A percentile compares a stretch with the other conserved stretches of the same genome.
Evolutionary conservation across 2,113 vertebrate species (phyloP).

Genomic region (Zosterops pallidus): DNA sequence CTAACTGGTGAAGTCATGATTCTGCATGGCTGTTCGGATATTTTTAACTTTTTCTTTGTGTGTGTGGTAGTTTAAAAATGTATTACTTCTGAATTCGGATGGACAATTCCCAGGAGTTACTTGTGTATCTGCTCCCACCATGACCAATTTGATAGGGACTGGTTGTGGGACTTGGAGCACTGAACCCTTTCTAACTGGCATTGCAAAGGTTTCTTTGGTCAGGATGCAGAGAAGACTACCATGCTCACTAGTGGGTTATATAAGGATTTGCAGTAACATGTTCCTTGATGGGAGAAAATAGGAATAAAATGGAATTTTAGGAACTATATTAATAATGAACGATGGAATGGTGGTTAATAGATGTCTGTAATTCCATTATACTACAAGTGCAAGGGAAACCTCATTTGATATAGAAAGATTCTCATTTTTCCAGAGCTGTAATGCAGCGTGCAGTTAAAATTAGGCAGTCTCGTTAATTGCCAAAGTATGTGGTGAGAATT

Average conservation of each 20-base stretch:
- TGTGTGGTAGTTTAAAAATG: background rate
- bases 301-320: slow-evolving; percentile 44
- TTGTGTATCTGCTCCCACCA: background rate
- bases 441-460: slow-evolving; percentile 40
- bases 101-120: background rate
- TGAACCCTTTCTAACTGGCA: background rate
- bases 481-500: background rate
- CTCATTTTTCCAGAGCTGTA: slow-evolving; percentile 42
- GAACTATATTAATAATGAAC: slow-evolving; percentile 13
- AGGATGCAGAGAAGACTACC: background rate
- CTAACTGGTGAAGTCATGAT: background rate
- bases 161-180: background rate
- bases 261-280: slow-evolving; percentile 38
- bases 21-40: background rate
- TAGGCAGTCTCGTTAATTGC: slow-evolving; percentile 33
- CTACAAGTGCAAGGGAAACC: slow-evolving; percentile 6
- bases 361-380: slow-evolving; percentile 31
- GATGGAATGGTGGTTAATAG: slow-evolving; percentile 30
- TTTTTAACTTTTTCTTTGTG: background rate
- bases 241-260: background rate
- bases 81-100: background rate
- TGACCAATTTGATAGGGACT: background rate
- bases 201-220: background rate
- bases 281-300: slow-evolving; percentile 16
- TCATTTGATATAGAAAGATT: slow-evolving; percentile 23